Evolutionary conservation across 1,140 invertebrate genomes (phyloP), one percentile per base, ranked within the genome.

Genomic region (Zaprionus ornatus): DNA sequence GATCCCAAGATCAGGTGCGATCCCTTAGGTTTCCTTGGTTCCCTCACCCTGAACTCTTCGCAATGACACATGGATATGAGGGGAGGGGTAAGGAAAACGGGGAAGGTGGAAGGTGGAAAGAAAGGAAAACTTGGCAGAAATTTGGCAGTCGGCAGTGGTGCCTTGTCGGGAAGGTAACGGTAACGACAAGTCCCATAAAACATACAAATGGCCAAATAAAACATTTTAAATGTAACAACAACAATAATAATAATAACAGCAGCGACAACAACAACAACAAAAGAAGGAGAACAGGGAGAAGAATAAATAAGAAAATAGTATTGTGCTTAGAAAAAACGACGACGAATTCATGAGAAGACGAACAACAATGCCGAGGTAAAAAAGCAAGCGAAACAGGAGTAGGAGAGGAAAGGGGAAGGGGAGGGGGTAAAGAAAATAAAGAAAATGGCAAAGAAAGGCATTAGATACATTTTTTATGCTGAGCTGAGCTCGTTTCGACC

Each of bases 151-250:
- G 42, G 45, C 48, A 23, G 25, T 27, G 45, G 59, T 25, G 29
- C 59, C 48, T 40, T 54, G 54, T 5, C n/a, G 5, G 3, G 21
- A 62, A 29, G 65, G 75, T 65, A 69, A 67, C 64, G 79, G 81
- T 79, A 90, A 90, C 81, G 84, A 86, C 71, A 79, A 79, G 72
- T 85, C 73, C 85, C 85, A 90, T 90, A 90, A 90, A 90, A 90
- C 85, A 90, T 90, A 90, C 86, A 90, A 90, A 90, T 90, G 85
- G 85, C 85, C 85, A 90, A 90, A 90, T 90, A 90, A 90, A 90
- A 90, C 85, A 90, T 90, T 90, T 90, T 85, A 90, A 90, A 90
- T 90, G 85, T 90, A 90, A 73, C 85, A 88, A 85, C 59, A 74
- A 40, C 12, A 52, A 62, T 3, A 69, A 50, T 48, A 54, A 60